A percentile compares a stretch with the other conserved stretches of the same genome.
Conservation (phyloP, 2,797 vertebrate species). For the Spondyliosoma cantharus region DNA sequence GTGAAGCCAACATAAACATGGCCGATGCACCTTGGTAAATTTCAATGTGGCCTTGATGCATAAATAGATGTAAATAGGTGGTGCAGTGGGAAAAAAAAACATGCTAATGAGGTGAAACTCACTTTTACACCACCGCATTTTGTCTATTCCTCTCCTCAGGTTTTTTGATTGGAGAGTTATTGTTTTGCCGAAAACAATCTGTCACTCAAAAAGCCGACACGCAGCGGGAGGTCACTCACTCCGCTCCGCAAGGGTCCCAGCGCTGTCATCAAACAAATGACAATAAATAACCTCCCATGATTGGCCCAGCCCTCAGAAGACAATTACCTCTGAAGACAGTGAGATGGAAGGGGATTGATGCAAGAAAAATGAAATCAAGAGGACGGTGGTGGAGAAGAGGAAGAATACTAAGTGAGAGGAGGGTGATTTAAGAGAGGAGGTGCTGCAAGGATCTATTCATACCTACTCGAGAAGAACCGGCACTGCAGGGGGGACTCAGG, state of each 20-base stretch:
- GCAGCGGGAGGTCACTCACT: slow-evolving; percentile 22
- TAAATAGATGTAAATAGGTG: slow-evolving; percentile 67
- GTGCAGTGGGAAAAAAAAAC: slow-evolving; percentile 21
- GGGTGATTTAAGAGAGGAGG: slow-evolving; percentile 56
- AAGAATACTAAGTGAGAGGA: slow-evolving; percentile 65
- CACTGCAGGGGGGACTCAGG: slow-evolving; percentile 42
- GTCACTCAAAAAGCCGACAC: slow-evolving; percentile 35
- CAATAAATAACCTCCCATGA: slow-evolving; percentile 52
- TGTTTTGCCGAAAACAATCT: neutral
- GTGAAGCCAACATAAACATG: slow-evolving; percentile 39
- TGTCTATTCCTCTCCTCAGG: neutral
- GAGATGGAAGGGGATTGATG: slow-evolving; percentile 36
- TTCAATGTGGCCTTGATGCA: slow-evolving; percentile 52
- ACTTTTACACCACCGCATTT: slow-evolving; percentile 15
- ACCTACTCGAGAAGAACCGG: slow-evolving; percentile 37
- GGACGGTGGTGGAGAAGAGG: slow-evolving; percentile 13
- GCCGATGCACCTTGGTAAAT: slow-evolving; percentile 56
- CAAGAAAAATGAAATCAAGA: slow-evolving; percentile 46
- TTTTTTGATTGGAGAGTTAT: slow-evolving; percentile 6
- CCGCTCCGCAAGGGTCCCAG: slow-evolving; percentile 8
- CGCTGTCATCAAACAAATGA: slow-evolving; percentile 52
- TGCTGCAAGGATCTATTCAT: slow-evolving; percentile 69
- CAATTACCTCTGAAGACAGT: slow-evolving; percentile 49
- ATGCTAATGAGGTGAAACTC: slow-evolving; percentile 58
- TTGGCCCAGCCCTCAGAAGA: slow-evolving; percentile 56